Evolutionary conservation across 2,797 vertebrate genomes (phyloP).

Genomic region (Iguana delicatissima): DNA sequence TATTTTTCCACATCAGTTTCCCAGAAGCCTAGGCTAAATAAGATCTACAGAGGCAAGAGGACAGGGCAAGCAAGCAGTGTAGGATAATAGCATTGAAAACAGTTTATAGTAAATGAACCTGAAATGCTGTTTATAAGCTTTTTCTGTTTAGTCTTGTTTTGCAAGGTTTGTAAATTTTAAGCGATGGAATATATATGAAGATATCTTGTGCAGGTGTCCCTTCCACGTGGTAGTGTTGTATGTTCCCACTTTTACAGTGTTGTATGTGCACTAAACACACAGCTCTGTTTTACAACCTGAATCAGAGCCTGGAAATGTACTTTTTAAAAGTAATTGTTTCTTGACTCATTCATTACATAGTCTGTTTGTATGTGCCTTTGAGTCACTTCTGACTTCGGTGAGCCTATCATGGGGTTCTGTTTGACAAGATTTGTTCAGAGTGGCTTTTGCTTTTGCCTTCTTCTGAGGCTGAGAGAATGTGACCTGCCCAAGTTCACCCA

Average conservation of each 20-base stretch:
- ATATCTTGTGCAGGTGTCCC: not conserved
- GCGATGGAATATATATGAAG: not conserved
- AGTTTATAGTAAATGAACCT: not conserved
- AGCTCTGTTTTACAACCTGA: not conserved
- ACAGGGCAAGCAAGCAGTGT: not conserved
- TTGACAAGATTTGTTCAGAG: no score
- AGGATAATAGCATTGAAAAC: not conserved
- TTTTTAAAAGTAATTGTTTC: no score
- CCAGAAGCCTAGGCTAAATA: not conserved
- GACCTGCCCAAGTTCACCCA: no score
- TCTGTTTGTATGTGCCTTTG: no score
- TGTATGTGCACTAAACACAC: not conserved
- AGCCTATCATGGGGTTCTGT: no score
- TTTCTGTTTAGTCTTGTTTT: not conserved
- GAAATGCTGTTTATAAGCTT: not conserved
- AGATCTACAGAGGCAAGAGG: not conserved
- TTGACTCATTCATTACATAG: no score
- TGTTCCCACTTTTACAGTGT: not conserved
- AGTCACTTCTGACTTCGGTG: no score
- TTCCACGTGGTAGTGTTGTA: not conserved
- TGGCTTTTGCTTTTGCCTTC: no score
- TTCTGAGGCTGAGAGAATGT: no score
- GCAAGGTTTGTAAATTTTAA: not conserved
- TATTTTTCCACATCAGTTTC: not conserved
- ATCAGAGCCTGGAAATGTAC: no score